Base-by-base conservation (phyloP, 2,797 vertebrate species). In the Acomys russatus region DNA sequence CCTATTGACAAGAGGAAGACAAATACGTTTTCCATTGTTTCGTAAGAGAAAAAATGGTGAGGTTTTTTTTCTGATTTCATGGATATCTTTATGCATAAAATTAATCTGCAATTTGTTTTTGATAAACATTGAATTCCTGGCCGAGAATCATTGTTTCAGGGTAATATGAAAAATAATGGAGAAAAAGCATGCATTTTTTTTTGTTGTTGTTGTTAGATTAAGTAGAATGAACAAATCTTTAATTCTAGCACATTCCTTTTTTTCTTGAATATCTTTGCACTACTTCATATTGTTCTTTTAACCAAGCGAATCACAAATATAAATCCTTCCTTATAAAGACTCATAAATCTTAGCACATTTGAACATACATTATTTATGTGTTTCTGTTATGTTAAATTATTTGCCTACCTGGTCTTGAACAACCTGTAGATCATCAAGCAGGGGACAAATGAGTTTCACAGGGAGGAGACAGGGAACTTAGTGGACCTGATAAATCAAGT, bases 331-430 rank as follows among this genome's bases (percentile, higher is more conserved):
- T 28, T 76, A 11, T n/a, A 9, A 38, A 83, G n/a, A 71, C 89
- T 91, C 80, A 83, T 71, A 66, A 92, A 71, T 74, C 38, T 87
- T 94, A 79, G 1, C 78, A 94, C 97, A 82, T 88, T 79, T 56
- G 66, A 10, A 49, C 51, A 86, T 85, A 88, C 91, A 90, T 91
- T 35, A 92, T 73, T 92, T 94, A 83, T 28, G 70, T 30, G 9
- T 30, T 95, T 86, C 35, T 90, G n/a, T 83, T 94, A 88, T 96
- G 91, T 96, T 88, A 93, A 95, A 96, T 93, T 86, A 96, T 88
- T 51, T 94, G 80, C 51, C 73, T 64, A 66, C 85, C n/a, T 88
- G 71, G 94, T 64, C 28, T 66, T 54, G 95, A 92, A 84, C 88
- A 86, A 76, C 82, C 95, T 87, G 35, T 25, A 87, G 30, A 86